Conservation (phyloP, 2,888 invertebrate species). For the Pycnomerus fuliginosus region DNA sequence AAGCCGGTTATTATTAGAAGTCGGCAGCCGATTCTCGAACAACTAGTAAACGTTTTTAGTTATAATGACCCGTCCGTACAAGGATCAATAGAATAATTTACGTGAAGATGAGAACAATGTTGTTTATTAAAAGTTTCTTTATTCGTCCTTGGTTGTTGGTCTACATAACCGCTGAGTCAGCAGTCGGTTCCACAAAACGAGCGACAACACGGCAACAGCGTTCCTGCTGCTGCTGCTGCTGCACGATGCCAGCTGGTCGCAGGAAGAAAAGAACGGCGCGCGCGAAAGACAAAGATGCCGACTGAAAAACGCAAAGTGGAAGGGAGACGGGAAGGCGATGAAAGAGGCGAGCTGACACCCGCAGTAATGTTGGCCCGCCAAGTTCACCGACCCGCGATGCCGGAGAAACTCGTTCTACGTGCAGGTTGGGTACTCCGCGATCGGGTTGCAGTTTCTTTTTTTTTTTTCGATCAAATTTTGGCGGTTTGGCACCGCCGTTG, state of each 20-base stretch:
- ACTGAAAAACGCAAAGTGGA: constrained; percentile 7
- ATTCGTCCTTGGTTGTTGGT: constrained; percentile 8
- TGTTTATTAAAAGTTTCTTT: neutral
- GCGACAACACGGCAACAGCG: constrained; percentile 8
- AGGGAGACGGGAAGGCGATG: constrained; percentile 11
- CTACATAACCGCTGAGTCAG: constrained; percentile 15
- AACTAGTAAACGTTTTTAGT: too few relatives aligned
- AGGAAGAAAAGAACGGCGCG: neutral
- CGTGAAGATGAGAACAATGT: too few relatives aligned
- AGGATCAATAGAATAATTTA: too few relatives aligned
- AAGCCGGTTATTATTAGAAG: too few relatives aligned
- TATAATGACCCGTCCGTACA: too few relatives aligned
- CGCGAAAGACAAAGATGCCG: neutral
- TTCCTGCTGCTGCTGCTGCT: constrained; percentile 6
- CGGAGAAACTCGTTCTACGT: constrained; percentile 31
- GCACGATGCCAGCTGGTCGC: constrained; percentile 5
- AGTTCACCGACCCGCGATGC: constrained; percentile 25
- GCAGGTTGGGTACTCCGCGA: constrained; percentile 3
- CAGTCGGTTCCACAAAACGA: too few relatives aligned
- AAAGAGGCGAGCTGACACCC: constrained; percentile 15
- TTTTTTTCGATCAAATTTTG: too few relatives aligned
- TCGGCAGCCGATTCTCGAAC: too few relatives aligned
- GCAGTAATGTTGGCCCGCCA: constrained; percentile 19
- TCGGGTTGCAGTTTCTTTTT: constrained; percentile 16
- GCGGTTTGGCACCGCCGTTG: too few relatives aligned